These are phyloP conservation scores for Liolophura sinensis DNA, from an alignment of 1,140 invertebrate species.

Conservation along the genomic window DNA sequence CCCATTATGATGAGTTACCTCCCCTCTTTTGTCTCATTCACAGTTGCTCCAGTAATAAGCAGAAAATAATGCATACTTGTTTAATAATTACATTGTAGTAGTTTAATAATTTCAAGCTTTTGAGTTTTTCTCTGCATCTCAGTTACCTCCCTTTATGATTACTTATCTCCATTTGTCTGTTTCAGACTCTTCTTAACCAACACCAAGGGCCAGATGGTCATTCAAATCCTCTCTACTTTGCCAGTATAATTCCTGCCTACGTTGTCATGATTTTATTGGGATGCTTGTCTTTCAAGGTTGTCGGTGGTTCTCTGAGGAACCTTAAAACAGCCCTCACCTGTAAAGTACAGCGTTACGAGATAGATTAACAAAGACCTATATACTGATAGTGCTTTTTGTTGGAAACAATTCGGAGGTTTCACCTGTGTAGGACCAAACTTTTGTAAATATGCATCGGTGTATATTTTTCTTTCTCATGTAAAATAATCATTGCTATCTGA, in stretches of 20 bases:
- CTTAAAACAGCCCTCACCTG: conserved; percentile 33
- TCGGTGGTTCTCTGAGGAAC: conserved; percentile 68
- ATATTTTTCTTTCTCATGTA: no score
- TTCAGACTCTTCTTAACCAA: conserved; percentile 78
- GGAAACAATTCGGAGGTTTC: no score
- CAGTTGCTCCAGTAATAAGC: neutral
- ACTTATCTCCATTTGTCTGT: conserved; percentile 17
- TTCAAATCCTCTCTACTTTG: conserved; percentile 65
- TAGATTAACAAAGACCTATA: conserved; percentile 6
- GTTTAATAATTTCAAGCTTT: conserved; percentile 6
- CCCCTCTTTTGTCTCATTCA: no score
- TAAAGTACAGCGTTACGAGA: conserved; percentile 5
- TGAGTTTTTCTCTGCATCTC: neutral
- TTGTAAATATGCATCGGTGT: no score
- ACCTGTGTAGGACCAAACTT: no score
- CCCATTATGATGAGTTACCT: no score
- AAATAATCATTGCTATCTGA: no score
- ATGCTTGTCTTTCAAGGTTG: conserved; percentile 74
- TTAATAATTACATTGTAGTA: no score
- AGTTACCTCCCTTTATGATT: neutral
- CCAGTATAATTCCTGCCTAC: conserved; percentile 74
- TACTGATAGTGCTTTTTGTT: no score
- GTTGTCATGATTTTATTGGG: conserved; percentile 70
- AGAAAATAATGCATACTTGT: neutral
- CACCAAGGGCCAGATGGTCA: conserved; percentile 55